Base-by-base conservation (phyloP, 2,888 invertebrate species). In the Polyommatus iphigenia region DNA sequence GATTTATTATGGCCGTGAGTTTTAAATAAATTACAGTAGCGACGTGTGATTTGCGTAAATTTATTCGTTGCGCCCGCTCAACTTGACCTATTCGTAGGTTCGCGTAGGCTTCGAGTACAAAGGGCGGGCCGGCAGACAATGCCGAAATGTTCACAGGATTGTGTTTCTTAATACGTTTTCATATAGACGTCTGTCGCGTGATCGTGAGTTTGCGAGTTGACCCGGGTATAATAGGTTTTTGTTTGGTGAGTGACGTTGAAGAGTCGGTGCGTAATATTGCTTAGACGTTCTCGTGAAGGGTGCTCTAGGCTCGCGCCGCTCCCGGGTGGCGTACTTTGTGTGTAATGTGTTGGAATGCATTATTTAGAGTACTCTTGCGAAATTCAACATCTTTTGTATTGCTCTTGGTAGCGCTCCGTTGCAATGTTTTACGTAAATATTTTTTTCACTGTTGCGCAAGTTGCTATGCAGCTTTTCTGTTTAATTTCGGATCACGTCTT, bases 71-170 rank as follows among this genome's bases (percentile, higher is more conserved):
- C 82, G 84, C 86, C 81, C 81, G 89, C 85, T 90, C 88, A 88
- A 89, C 90, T 90, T 90, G 90, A 90, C 90, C 90, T 85, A 85
- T 82, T 86, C 83, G 82, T 77, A 80, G 79, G 81, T 81, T 83
- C 82, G 84, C 81, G 83, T 86, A 86, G 87, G 87, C 82, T 79
- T 79, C 76, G 76, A 77, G 76, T 78, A 79, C 79, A 46, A 46
- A 57, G 77, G 77, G 75, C 81, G 80, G 79, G 78, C 72, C 78
- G 77, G 54, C 46, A 54, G 36, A 77, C 78, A 73, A 77, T 57
- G 29, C 57, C 71, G 57, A 71, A 50, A 18, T 20, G 32, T 75
- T 76, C 78, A 79, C 41, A 24, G 15, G 24, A 79, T 79, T 76
- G 24, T 72, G 59, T 24, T 72, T 71, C 67, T 76, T 79, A 75